Base-by-base conservation (phyloP, 2,113 vertebrate genomes). In the Hypocryptadius cinnamomeus region DNA sequence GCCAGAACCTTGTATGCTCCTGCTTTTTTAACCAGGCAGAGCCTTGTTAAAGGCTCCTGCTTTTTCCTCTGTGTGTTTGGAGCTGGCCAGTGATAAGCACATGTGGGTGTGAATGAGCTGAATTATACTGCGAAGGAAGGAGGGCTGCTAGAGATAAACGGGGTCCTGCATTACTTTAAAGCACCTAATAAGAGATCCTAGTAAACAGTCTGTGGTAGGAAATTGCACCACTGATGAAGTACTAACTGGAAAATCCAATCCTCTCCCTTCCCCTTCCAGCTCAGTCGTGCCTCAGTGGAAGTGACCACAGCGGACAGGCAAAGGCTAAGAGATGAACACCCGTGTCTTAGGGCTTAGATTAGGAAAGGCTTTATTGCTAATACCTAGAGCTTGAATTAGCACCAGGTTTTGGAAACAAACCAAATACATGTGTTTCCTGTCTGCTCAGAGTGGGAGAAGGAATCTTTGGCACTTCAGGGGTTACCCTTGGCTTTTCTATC, bases 281-380 rank as follows among this genome's bases (percentile, higher is more conserved):
- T 85, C 63, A 50, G 45, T 23, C 7, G 5, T 88, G 39, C 30
- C 40, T 64, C 18, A 7, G 50, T 60, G 60, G 63, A 74, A 66
- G 71, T 80, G 51, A 71, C 45, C 5, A 8, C 19, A 39, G 21
- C 61, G 86, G 89, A 65, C 42, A 33, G 48, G 65, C 27, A 39
- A 24, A 68, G 87, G 71, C 68, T 17, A 25, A 19, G 82, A 80
- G 56, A 64, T 53, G 63, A 89, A 31, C 33, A 10, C 39, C 13
- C 3, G 0, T 60, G 90, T 50, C 51, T 78, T 61, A 65, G 73
- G 57, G 57, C 37, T 89, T 74, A 47, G 81, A 85, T 86, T 79
- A 89, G 54, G 69, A 48, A 84, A 39, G 35, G 83, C 77, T 93
- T 96, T 94, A 27, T 66, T 70, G 76, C 60, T 96, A 96, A 92